Evolutionary conservation across 2,888 invertebrate species (phyloP), one percentile per base, ranked within the genome.

Genomic region (Holacanthella duospinosa): DNA sequence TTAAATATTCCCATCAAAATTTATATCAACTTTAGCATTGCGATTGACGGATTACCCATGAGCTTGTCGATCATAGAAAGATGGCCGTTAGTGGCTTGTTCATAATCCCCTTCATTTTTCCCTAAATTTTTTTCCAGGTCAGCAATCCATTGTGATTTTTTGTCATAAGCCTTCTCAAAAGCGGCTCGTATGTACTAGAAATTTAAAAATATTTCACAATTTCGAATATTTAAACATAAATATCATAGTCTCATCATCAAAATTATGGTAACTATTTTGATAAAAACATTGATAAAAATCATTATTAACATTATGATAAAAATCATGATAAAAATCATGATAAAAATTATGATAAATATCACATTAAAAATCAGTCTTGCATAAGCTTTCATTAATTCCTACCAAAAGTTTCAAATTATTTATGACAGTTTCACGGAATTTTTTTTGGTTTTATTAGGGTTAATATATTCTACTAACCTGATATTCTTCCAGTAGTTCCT

Each of bases 401-500:
- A 24, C 16, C n/a, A 55, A 61, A 61, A 3, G 24, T 28, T 29
- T 9, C n/a, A 29, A 29, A 26, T n/a, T 54, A 19, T 28, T 44
- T 55, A 43, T 57, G 57, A 70, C 72, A 64, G n/a, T n/a, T n/a
- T n/a, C n/a, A n/a, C n/a, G n/a, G n/a, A n/a, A n/a, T n/a, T n/a
- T n/a, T n/a, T n/a, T n/a, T n/a, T n/a, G n/a, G n/a, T n/a, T n/a
- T n/a, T n/a, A n/a, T n/a, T n/a, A n/a, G n/a, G n/a, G n/a, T n/a
- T n/a, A n/a, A n/a, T n/a, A n/a, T n/a, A n/a, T n/a, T n/a, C n/a
- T n/a, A n/a, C n/a, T n/a, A n/a, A n/a, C n/a, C n/a, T 70, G 66
- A 63, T 68, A 71, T 56, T 72, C 72, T 24, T 70, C 70, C 54
- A 72, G 62, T 21, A 71, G 61, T 55, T 72, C 72, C 9, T 71